Base-by-base conservation (phyloP, 2,113 vertebrate genomes). In the Siphamia tubifer region DNA sequence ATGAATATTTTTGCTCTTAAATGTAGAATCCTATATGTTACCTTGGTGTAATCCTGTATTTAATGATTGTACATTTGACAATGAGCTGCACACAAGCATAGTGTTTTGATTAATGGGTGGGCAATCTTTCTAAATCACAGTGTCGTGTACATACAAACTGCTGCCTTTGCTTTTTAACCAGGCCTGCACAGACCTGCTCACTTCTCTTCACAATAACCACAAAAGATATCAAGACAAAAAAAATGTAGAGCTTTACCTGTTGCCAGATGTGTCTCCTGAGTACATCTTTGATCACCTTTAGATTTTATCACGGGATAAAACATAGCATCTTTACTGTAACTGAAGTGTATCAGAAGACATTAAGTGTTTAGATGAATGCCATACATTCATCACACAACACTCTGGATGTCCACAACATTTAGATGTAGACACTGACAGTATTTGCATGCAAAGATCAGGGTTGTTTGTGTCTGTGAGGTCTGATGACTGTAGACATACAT, bases 161-260 rank as follows among this genome's bases (percentile, higher is more conserved):
- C 31, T 23, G 64, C 56, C 23, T 45, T 38, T 52, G 21, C 57
- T 21, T 27, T 54, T 42, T 62, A 32, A 6, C 53, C 17, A 19
- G 58, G 53, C 62, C 48, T 77, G 45, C 75, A 57, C 64, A 72
- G 55, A 67, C 61, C 51, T 43, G 58, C 66, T 80, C 24, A 58
- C 51, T 47, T 54, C 56, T 35, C 24, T 44, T 53, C 32, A 60
- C 16, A 75, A 57, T 38, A 71, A 55, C 40, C 21, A 68, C 48
- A 30, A 42, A 55, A 51, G 31, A 75, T 47, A 66, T 39, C 13
- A 48, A 25, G 34, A 56, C 35, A 15, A 43, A 32, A 32, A 25
- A 15, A 11, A 35, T 62, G 39, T 49, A 25, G 24, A 60, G 45
- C 32, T 70, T 34, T 54, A 21, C 34, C 24, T 1, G 1, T 4